Base-by-base conservation (phyloP, 2,888 invertebrate species). In the Cataglyphis albicans region DNA sequence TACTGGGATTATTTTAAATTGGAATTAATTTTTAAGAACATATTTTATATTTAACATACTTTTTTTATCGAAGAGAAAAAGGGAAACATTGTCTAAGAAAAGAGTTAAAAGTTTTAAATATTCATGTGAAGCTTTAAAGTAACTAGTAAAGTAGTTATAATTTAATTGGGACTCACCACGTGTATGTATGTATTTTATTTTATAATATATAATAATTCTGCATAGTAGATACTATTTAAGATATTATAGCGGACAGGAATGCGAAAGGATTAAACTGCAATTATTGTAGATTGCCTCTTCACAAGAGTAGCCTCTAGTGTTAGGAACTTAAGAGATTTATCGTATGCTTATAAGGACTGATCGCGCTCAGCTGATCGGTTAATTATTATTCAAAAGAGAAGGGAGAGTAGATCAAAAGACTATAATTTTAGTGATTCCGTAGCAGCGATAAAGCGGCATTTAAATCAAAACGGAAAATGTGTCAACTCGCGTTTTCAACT, bases 391-490 rank as follows among this genome's bases (percentile, higher is more conserved):
- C 35, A 44, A 48, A 7, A 9, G 21, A 29, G 41, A 29, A 15
- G 7, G 12, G 29, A 32, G 21, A 21, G 1, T 48, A 48, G 12
- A 64, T 74, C 44, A 48, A 44, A 75, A 65, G 48, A 32, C 35
- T 52, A 21, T 75, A 75, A 75, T 75, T 61, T 59, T n/a, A 73
- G 41, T 61, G 41, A 61, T 73, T 65, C 25, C 12, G 25, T 75
- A 75, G 48, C 25, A 35, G 12, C 12, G 41, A 12, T 72, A 29
- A n/a, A 72, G 1, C 25, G 38, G 25, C n/a, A 12, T 75, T 75
- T 41, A 74, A 9, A 74, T 74, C 44, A 63, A 63, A 74, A 41
- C n/a, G 18, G 63, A 35, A 74, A 75, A 75, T 65, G 35, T 75
- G 18, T 65, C 25, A 25, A 64, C 32, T 64, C 18, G 18, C 59